phyloP scores from a whole-genome alignment of 2,797 vertebrate genomes.

The Pseudomugil gertrudae region DNA sequence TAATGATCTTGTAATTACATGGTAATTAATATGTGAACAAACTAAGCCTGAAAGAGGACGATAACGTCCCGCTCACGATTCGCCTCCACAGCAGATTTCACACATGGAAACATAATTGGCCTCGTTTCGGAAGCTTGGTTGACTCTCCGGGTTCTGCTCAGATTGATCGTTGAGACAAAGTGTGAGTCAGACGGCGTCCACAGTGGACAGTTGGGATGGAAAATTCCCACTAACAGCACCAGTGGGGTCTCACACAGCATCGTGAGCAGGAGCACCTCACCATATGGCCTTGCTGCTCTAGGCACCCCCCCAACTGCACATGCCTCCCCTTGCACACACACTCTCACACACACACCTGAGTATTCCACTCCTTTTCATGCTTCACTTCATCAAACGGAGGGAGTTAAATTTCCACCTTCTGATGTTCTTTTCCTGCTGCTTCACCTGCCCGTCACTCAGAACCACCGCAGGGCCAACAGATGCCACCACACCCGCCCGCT shows the following conservation, averaged over 20 bases:
- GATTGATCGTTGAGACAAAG: conserved; percentile 39
- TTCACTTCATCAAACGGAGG: conserved; percentile 91
- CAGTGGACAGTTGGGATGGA: conserved; percentile 75
- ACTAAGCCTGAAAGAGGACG: conserved; percentile 46
- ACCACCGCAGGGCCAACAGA: conserved; percentile 86
- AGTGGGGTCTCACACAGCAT: conserved; percentile 84
- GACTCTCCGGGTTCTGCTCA: conserved; percentile 34
- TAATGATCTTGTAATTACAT: conserved; percentile 81
- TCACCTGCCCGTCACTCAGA: conserved; percentile 82
- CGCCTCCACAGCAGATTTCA: conserved; percentile 53
- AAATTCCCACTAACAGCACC: conserved; percentile 35
- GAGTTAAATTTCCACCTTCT: conserved; percentile 90
- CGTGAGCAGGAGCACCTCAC: conserved; percentile 75
- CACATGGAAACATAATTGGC: conserved; percentile 14
- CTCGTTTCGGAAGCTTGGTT: conserved; percentile 2
- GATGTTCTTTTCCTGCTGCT: conserved; percentile 89
- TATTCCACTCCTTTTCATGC: conserved; percentile 93
- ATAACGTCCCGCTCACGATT: conserved; percentile 38
- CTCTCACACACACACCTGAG: conserved; percentile 71
- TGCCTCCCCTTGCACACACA: conserved; percentile 20
- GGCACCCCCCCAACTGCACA: conserved; percentile 58
- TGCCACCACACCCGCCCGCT: conserved; percentile 86
- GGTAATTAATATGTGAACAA: conserved; percentile 74
- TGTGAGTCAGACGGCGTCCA: conserved; percentile 35
- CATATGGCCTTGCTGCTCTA: conserved; percentile 86